Evolutionary conservation across 1,140 invertebrate species (phyloP), one percentile per base, ranked within the genome.

Genomic region (Stegodyphus dumicola): DNA sequence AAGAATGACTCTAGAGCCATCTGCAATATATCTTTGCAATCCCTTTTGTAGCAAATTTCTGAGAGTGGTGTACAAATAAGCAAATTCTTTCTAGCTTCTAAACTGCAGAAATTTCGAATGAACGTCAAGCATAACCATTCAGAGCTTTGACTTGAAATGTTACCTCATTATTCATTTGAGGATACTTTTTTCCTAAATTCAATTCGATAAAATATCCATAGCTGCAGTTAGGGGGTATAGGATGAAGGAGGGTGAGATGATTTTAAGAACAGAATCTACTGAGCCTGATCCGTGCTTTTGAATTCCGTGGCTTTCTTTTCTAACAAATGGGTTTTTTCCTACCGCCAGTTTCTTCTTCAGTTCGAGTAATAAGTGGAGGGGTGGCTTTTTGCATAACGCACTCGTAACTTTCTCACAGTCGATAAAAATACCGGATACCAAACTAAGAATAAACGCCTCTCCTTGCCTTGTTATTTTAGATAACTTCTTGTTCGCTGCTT

Each of bases 381-480:
- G 54, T 18, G 49, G 64, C 18, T 78, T 15, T 65, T 66, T 78
- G 77, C 77, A 78, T 78, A 78, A 78, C 69, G 64, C 33, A 69
- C 77, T 53, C 77, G 52, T 78, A 78, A 77, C 60, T 67, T 78
- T 69, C 77, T 33, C 17, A 54, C 65, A 67, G 15, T 69, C 77
- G 77, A 78, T 78, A 78, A 78, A 78, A 69, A 78, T 53, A 66
- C 75, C 15, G 48, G 60, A 49, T 33, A 33, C 51, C 60, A 67
- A 69, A 78, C 77, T 69, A 69, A 67, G 65, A 69, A 78, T 65
- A 78, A 66, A 33, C 33, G 1, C 3, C 33, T 33, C 33, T 33
- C 33, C 33, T n/a, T 33, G 33, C 33, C 33, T 33, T 33, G 77
- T 78, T 78, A 78, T 78, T 78, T 78, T 70, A 78, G 60, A 78